These are phyloP conservation scores for Solenopsis invicta DNA, from an alignment of 1,140 invertebrate species.

Conservation along the genomic window DNA sequence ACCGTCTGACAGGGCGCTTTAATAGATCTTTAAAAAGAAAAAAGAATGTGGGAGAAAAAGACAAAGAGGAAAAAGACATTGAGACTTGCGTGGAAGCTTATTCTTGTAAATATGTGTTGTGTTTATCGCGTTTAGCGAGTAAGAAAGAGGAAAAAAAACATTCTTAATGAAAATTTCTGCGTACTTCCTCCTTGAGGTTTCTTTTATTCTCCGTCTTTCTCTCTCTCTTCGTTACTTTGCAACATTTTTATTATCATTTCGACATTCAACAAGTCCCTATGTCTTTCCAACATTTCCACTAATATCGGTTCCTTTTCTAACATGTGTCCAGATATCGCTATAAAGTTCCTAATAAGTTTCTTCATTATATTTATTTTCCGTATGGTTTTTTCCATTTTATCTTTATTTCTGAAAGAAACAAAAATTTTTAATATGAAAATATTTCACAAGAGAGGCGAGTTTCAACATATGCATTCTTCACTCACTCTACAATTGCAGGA, in stretches of 20 bases:
- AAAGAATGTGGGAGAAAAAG: background rate
- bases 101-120: slow-evolving; percentile 79
- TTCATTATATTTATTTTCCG: slow-evolving; percentile 80
- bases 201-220: slow-evolving; percentile 9
- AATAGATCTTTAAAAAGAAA: slow-evolving; percentile 32
- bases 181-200: slow-evolving; percentile 33
- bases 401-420: slow-evolving; percentile 72
- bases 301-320: slow-evolving; percentile 64
- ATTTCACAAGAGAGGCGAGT: slow-evolving; percentile 21
- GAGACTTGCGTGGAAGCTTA: slow-evolving; percentile 62
- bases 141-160: slow-evolving; percentile 37
- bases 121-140: slow-evolving; percentile 53
- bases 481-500: slow-evolving; percentile 77
- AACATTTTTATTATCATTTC: slow-evolving; percentile 72
- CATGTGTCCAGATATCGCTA: slow-evolving; percentile 66
- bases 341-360: slow-evolving; percentile 79
- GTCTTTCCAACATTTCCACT: slow-evolving; percentile 72
- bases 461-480: background rate
- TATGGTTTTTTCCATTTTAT: slow-evolving; percentile 69
- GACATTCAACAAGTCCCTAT: slow-evolving; percentile 77
- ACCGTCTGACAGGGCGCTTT: slow-evolving; percentile 63
- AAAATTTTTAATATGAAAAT: slow-evolving; percentile 35
- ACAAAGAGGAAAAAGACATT: slow-evolving; percentile 58
- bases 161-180: slow-evolving; percentile 56
- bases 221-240: background rate